Base-by-base conservation (phyloP, 2,797 vertebrate genomes). In the Coregonus ussuriensis region DNA sequence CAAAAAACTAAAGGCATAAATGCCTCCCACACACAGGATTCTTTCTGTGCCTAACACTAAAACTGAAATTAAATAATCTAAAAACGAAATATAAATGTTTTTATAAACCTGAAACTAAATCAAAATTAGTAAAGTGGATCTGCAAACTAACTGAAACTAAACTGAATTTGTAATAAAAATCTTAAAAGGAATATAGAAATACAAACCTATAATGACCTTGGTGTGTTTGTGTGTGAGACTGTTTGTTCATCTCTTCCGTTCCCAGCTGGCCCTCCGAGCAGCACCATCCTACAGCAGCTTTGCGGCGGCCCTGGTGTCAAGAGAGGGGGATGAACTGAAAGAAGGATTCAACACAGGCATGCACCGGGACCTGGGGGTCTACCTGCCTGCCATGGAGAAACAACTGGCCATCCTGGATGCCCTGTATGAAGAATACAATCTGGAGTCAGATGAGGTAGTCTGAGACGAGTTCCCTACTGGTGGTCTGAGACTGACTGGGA, bases 371-470 rank as follows among this genome's bases (percentile, higher is more conserved):
- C 95, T 99, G 86, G 93, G 89, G 70, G 53, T 95, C 79, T 99
- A 99, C 88, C 95, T 99, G 79, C 97, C 97, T 3, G 97, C 97
- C 84, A 99, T 99, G 96, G 95, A 96, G 90, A 94, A 92, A 75
- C 98, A 98, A 88, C 95, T 99, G 86, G 89, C 88, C 78, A 94
- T 98, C 85, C 93, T 99, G 82, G 98, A 99, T 77, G 89, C 91
- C 82, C 92, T 99, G 68, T 99, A 99, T 18, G 97, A 98, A 84
- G 92, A 97, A 79, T 96, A 98, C 76, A 96, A 95, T 86, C 94
- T 99, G 87, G 98, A 99, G 85, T 99, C 97, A 0, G 97, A 99
- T 6, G 98, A 99, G 91, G 95, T 99, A 81, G 98, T 99, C 88
- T 99, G 95, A 98, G 95, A 33, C 41, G 13, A 41, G 35, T 47